These are phyloP conservation scores for Anableps anableps DNA, from an alignment of 2,797 vertebrate species.

Conservation along the genomic window DNA sequence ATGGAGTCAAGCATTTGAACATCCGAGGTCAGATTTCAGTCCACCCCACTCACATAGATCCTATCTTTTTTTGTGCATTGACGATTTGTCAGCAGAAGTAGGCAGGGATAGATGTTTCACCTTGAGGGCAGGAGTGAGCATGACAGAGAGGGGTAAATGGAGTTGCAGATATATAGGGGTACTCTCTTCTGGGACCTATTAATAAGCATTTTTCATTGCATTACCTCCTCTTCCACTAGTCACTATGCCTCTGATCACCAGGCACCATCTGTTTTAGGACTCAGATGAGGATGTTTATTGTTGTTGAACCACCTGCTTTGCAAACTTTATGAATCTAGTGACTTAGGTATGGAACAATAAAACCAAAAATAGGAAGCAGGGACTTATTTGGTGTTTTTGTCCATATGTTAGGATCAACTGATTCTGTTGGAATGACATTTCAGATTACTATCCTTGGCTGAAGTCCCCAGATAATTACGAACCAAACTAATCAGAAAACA, in stretches of 20 bases:
- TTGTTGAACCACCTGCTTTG: slow-evolving; percentile 60
- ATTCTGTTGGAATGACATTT: not conserved
- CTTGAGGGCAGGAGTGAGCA: slow-evolving; percentile 47
- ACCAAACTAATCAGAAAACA: not conserved
- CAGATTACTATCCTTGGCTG: too few relatives aligned
- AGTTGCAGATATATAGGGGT: slow-evolving; percentile 31
- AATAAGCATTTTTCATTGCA: slow-evolving; percentile 62
- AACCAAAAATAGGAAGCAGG: slow-evolving; percentile 16
- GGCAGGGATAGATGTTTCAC: slow-evolving; percentile 63
- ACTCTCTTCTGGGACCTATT: slow-evolving; percentile 59
- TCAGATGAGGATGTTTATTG: slow-evolving; percentile 63
- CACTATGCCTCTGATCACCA: slow-evolving; percentile 45
- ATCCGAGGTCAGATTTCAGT: slow-evolving; percentile 65
- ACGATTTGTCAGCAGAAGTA: slow-evolving; percentile 65
- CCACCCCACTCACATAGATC: slow-evolving; percentile 52
- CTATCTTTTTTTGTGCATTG: slow-evolving; percentile 22
- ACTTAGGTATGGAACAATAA: slow-evolving; percentile 43
- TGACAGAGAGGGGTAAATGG: slow-evolving; percentile 34
- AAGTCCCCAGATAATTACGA: too few relatives aligned
- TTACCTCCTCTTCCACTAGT: slow-evolving; percentile 24
- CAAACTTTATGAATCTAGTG: slow-evolving; percentile 58
- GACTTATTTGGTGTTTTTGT: not conserved
- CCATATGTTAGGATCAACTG: too few relatives aligned
- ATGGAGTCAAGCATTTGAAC: slow-evolving; percentile 56
- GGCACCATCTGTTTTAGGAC: slow-evolving; percentile 65